phyloP scores from a whole-genome alignment of 2,113 vertebrate genomes.

The Prolemur simus region DNA sequence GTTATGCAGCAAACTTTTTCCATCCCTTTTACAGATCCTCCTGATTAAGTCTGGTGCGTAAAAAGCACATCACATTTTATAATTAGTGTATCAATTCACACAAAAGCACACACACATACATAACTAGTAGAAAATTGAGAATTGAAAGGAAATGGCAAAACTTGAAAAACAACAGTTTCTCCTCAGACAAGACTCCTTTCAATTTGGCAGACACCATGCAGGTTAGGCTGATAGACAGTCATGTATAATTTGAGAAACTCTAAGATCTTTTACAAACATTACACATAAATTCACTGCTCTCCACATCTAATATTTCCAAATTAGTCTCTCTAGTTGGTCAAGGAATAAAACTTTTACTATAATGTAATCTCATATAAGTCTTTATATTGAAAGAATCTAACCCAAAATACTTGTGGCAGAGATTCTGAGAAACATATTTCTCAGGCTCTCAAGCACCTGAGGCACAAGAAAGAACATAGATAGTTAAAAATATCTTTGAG shows the following conservation, averaged over 20 bases:
- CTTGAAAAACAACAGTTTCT: neutral
- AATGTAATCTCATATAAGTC: neutral
- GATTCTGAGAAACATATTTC: neutral
- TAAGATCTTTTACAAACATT: neutral
- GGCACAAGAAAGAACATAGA: neutral
- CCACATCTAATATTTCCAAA: neutral
- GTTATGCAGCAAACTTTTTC: neutral
- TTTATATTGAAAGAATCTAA: neutral
- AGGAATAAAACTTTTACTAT: neutral
- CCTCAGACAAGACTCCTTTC: neutral
- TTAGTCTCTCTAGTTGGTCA: neutral
- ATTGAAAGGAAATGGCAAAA: neutral
- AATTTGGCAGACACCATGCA: neutral
- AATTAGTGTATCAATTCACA: neutral
- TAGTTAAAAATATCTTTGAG: neutral
- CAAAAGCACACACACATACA: neutral
- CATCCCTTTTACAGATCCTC: neutral
- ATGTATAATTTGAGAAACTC: neutral
- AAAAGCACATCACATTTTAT: neutral
- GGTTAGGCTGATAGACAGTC: neutral
- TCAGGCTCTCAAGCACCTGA: neutral
- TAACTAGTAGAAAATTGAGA: neutral
- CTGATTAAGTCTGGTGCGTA: neutral
- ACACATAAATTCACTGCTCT: neutral
- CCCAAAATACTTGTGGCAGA: neutral